Evolutionary conservation across 2,888 invertebrate genomes (phyloP).

Genomic region (Rhagium mordax): DNA sequence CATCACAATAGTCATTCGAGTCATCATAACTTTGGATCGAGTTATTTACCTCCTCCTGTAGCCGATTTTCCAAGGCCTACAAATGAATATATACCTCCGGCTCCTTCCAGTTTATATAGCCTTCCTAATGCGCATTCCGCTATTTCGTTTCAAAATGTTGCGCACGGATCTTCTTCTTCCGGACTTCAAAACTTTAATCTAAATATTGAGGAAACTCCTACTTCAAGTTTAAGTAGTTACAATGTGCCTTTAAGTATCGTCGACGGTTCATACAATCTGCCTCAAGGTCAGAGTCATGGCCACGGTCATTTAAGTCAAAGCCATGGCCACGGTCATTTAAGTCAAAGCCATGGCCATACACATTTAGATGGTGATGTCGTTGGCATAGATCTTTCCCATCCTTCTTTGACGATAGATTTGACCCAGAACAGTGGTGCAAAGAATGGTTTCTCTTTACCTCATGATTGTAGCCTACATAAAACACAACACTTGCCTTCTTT

Average conservation of each 20-base stretch:
- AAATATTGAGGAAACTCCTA: constrained; percentile 46
- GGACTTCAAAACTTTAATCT: constrained; percentile 53
- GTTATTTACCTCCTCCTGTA: constrained; percentile 78
- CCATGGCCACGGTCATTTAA: no score
- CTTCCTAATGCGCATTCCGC: constrained; percentile 72
- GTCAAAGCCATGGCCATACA: no score
- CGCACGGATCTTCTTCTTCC: constrained; percentile 60
- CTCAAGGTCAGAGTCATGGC: constrained; percentile 48
- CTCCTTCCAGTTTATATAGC: constrained; percentile 72
- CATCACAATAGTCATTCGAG: constrained; percentile 64
- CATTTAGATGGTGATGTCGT: constrained; percentile 48
- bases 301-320: constrained; percentile 25
- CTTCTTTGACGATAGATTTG: constrained; percentile 59
- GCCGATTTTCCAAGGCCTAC: constrained; percentile 69
- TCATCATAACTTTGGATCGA: constrained; percentile 59
- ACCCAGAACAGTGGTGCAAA: constrained; percentile 46
- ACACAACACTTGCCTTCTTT: constrained; percentile 63
- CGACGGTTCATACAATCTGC: constrained; percentile 72
- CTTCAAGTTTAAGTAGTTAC: constrained; percentile 71
- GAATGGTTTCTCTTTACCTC: constrained; percentile 44
- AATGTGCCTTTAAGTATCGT: constrained; percentile 72
- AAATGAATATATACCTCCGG: constrained; percentile 69
- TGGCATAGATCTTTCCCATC: constrained; percentile 59
- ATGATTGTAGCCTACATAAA: constrained; percentile 65
- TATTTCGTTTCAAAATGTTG: constrained; percentile 70